phyloP scores from a whole-genome alignment of 2,113 vertebrate species.

The Peucedramus taeniatus region DNA sequence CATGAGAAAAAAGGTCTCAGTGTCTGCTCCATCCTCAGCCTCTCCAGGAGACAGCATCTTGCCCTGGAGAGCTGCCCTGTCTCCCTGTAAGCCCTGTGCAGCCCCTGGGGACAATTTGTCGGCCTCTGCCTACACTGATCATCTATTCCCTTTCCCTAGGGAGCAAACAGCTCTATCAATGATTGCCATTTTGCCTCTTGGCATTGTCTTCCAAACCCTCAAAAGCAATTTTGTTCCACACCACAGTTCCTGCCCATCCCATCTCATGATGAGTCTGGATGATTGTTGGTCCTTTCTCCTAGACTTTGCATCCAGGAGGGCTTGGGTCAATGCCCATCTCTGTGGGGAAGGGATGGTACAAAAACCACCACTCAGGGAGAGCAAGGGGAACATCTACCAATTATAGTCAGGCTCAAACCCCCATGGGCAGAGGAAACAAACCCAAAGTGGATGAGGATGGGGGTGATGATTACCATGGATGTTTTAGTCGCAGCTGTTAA shows the following conservation, averaged over 20 bases:
- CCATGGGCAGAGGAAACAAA: background rate
- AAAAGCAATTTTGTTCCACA: background rate
- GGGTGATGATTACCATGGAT: background rate
- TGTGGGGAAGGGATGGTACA: background rate
- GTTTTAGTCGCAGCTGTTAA: slow-evolving; percentile 26
- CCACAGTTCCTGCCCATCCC: background rate
- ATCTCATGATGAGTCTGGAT: background rate
- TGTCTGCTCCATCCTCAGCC: background rate
- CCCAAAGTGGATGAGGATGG: background rate
- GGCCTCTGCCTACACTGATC: background rate
- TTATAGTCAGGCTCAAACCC: background rate
- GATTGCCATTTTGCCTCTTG: background rate
- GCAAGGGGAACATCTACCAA: background rate
- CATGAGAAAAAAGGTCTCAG: background rate
- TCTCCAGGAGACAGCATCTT: background rate
- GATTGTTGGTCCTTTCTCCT: background rate
- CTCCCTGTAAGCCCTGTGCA: background rate
- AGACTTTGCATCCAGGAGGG: background rate
- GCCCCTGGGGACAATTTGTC: background rate
- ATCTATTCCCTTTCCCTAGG: background rate
- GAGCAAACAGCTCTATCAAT: background rate
- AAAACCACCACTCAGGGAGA: background rate
- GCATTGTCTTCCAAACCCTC: background rate
- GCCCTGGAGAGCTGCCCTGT: background rate
- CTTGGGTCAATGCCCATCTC: background rate